Base-by-base conservation (phyloP, 2,113 vertebrate genomes). In the Erinaceus europaeus region DNA sequence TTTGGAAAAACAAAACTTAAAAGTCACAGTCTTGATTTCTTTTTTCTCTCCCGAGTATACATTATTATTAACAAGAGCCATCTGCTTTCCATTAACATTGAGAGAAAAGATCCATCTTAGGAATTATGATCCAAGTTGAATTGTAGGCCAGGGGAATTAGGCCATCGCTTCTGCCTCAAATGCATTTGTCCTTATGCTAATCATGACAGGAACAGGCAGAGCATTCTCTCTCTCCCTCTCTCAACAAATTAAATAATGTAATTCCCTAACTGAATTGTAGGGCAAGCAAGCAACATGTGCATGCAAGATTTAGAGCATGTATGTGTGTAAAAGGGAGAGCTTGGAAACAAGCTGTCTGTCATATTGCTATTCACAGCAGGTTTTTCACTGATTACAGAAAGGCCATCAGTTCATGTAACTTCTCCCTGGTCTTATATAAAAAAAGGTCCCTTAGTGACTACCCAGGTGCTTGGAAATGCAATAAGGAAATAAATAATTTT, bases 71-170 rank as follows among this genome's bases (percentile, higher is more conserved):
- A 98, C 96, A 95, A 97, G 95, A 95, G 95, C 96, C 98, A 98
- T 98, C 97, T 98, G 97, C 95, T 97, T 98, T 96, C 96, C 92
- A 96, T 97, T 98, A 98, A 97, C 95, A 96, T 84, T 86, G 93
- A 93, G 95, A 96, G 96, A 95, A 91, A 64, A 67, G 91, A 97
- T 96, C 96, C 95, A 96, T 97, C 91, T 97, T 96, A 97, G 97
- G 97, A 98, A 97, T 98, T 97, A 96, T 90, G 94, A 96, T 95
- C 96, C 97, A 97, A 98, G 98, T 97, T 98, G 97, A 97, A 96
- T 96, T 95, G 93, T 94, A 96, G 97, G 96, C 97, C 96, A 96
- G 93, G 96, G 96, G 96, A 97, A 96, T 97, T 94, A 97, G 95
- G n/a, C 95, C 62, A 94, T 94, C 95, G 95, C 96, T 98, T 97